Evolutionary conservation across 1,140 invertebrate genomes (phyloP).

Genomic region (Psix sp.): DNA sequence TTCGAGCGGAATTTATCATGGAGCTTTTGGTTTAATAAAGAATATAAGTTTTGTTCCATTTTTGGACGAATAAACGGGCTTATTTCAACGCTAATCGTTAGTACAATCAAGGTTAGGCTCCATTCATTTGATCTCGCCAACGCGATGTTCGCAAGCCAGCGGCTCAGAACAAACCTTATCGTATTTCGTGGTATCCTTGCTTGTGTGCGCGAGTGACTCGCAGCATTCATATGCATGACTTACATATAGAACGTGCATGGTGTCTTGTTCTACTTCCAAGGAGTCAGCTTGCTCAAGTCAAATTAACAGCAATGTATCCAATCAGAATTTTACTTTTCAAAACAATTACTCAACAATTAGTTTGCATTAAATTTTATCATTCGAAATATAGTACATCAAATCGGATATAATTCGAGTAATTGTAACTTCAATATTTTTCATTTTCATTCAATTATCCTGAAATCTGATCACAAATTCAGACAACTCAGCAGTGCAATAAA

Average conservation of each 20-base stretch:
- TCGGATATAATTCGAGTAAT: too few species aligned
- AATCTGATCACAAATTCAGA: too few species aligned
- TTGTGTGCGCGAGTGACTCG: constrained; percentile 4
- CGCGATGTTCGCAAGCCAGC: constrained; percentile 40
- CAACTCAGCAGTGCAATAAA: too few species aligned
- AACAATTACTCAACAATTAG: too few species aligned
- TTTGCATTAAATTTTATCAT: too few species aligned
- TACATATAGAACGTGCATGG: constrained; percentile 34
- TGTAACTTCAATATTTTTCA: too few species aligned
- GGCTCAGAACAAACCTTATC: constrained; percentile 50
- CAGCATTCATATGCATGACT: constrained; percentile 8
- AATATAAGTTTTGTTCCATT: not conserved
- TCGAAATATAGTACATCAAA: too few species aligned
- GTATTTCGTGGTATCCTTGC: constrained; percentile 23
- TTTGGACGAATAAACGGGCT: not conserved
- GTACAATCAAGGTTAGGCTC: constrained; percentile 36
- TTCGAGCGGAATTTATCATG: too few species aligned
- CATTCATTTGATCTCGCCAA: constrained; percentile 51
- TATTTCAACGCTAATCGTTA: constrained; percentile 9
- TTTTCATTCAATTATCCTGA: too few species aligned
- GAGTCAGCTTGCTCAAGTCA: constrained; percentile 32
- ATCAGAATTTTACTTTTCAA: too few species aligned
- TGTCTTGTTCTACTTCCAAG: constrained; percentile 41
- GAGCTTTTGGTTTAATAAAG: too few species aligned
- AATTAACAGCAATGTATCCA: constrained; percentile 51